Base-by-base conservation (phyloP, 37 sponge, comb jelly and placozoan species). In the Beroe ovata region DNA sequence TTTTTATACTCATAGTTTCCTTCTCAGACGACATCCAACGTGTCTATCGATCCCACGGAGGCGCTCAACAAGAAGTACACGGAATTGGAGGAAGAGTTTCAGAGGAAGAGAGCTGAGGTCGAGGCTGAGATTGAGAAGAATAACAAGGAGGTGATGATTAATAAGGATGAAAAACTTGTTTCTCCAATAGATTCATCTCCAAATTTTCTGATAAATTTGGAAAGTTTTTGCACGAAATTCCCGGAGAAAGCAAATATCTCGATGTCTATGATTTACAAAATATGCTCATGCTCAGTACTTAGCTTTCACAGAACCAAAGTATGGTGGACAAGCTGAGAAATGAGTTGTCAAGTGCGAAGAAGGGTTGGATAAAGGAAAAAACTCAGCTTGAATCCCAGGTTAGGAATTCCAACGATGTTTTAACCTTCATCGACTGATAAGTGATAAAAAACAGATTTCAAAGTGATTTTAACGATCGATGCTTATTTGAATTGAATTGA, bases 11-110 rank as follows among this genome's bases (percentile, higher is more conserved):
- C 64, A 14, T 11, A n/a, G 11, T 63, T 19, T 63, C 23, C 25
- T n/a, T 63, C 38, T 3, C 84, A 77, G 84, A 77, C 84, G 4
- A 77, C 54, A 4, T 77, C 84, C 4, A 21, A 8, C 26, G 84
- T 77, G 54, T 77, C 84, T 16, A 54, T 77, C 16, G 84, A 77
- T 54, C 84, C 84, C 4, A 77, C 84, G n/a, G 84, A 77, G 33
- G 84, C 84, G 1, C 54, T 77, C 25, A 77, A 77, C 54, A 77
- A 77, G 54, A 77, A 77, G 47, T 77, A 42, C 84, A 16, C 19
- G 28, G 84, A 77, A 25, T 40, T 77, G 26, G 84, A 77, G 84
- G 84, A 77, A 19, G 84, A 77, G 42, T 77, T 32, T 40, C 36
- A 77, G 84, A 77, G 25, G 84, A 77, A 77, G 54, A 38, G 84